Percentiles rank a stretch among this genome's conserved stretches.
phyloP scores from a whole-genome alignment of 2,797 vertebrate species.

The Sphaeramia orbicularis region DNA sequence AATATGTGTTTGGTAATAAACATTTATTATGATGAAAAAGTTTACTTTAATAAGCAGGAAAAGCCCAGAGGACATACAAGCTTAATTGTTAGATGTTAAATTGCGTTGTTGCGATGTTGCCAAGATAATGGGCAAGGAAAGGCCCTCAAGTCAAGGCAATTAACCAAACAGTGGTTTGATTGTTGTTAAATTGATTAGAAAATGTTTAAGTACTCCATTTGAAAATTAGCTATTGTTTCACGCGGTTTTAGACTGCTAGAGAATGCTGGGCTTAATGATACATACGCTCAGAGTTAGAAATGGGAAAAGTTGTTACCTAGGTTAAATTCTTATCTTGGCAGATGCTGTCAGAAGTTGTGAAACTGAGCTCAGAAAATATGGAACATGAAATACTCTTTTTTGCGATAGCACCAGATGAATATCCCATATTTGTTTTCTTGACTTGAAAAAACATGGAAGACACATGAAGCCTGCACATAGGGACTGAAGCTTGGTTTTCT shows the following conservation, averaged over 20 bases:
- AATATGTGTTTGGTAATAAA: slow-evolving; percentile 81
- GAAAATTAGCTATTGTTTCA: slow-evolving; percentile 83
- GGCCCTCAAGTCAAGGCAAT: slow-evolving; percentile 86
- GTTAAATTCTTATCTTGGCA: slow-evolving; percentile 45
- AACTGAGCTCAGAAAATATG: not conserved
- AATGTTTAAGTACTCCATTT: slow-evolving; percentile 85
- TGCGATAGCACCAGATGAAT: not conserved
- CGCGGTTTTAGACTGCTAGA: slow-evolving; percentile 66
- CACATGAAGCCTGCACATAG: slow-evolving; percentile 19
- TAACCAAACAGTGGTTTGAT: slow-evolving; percentile 86
- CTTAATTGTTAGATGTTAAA: slow-evolving; percentile 87
- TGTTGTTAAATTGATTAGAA: slow-evolving; percentile 88
- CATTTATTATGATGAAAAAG: slow-evolving; percentile 86
- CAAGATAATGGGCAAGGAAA: slow-evolving; percentile 85
- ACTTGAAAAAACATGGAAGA: slow-evolving; percentile 28
- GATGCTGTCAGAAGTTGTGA: slow-evolving; percentile 20
- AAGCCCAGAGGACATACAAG: slow-evolving; percentile 83
- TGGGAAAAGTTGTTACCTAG: slow-evolving; percentile 66
- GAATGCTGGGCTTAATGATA: slow-evolving; percentile 78
- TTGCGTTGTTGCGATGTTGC: slow-evolving; percentile 85
- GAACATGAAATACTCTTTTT: not conserved
- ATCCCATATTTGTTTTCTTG: slow-evolving; percentile 20
- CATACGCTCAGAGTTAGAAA: slow-evolving; percentile 67
- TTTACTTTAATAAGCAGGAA: slow-evolving; percentile 85
- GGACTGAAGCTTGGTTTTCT: slow-evolving; percentile 38